Evolutionary conservation across 2,797 vertebrate genomes (phyloP), one percentile per base, ranked within the genome.

Genomic region (Hydrolagus colliei): DNA sequence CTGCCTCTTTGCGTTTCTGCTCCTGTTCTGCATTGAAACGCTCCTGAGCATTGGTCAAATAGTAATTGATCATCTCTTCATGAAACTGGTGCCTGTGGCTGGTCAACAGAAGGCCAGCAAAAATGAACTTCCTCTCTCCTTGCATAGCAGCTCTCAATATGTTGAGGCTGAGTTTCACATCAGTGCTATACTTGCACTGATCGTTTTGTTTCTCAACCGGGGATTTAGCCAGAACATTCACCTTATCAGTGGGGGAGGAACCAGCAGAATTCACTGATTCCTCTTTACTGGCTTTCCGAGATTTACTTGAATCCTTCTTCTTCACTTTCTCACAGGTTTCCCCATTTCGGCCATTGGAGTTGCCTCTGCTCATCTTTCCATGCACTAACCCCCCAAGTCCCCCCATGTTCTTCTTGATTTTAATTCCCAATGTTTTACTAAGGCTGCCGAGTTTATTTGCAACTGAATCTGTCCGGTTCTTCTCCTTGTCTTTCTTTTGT

Each of bases 61-160:
- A 99, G 92, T 96, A 98, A 91, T 94, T 97, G 86, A 99, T 98
- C 98, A 99, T 99, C 92, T 99, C 98, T 91, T 99, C 97, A 0
- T 99, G 98, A 92, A 99, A 99, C 92, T 98, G 98, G 90, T 99
- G 98, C 67, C 98, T 94, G 88, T 98, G 97, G 92, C 97, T 98
- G 90, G 98, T 99, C 90, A 99, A 94, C 87, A 99, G 94, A 67
- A 99, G 95, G 85, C 96, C 97, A 0, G 97, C 98, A 86, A 99
- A 99, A 90, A 99, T 98, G 91, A 99, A 99, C 91, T 99, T 99
- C 52, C 98, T 95, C 90, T 99, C 98, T 7, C 98, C 98, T 89
- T 99, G 98, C 98, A 99, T 99, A 93, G 98, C 98, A 12, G 98
- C 98, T 87, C 98, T 93, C 90, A 99, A 92, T 91, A 99, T 99